Conservation (phyloP, 1,140 invertebrate species). For the Trialeurodes vaporariorum region DNA sequence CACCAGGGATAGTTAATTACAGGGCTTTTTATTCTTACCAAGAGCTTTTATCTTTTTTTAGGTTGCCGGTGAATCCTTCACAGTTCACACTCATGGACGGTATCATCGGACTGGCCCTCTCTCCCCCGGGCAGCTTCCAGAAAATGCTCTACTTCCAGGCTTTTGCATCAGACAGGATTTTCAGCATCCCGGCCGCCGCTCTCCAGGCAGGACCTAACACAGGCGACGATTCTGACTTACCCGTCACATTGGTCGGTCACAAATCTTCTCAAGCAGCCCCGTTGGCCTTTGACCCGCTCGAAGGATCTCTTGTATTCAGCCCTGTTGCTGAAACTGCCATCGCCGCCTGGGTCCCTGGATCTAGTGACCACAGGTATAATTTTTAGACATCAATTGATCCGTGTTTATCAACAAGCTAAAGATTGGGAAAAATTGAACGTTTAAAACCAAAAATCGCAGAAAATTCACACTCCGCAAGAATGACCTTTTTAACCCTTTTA, state of each 20-base stretch:
- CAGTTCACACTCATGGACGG: conserved; percentile 67
- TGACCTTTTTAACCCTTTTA: no score
- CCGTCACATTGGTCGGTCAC: conserved; percentile 57
- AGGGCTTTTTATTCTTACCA: no score
- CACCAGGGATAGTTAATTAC: no score
- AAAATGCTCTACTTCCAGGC: conserved; percentile 64
- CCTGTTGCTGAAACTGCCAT: conserved; percentile 64
- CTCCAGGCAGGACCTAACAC: conserved; percentile 52
- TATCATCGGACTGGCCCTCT: conserved; percentile 58
- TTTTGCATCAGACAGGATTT: conserved; percentile 58
- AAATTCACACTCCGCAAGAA: not conserved
- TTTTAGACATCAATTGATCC: conserved; percentile 16
- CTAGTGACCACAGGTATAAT: conserved; percentile 46
- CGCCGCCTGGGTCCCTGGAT: conserved; percentile 53
- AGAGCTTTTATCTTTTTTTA: no score
- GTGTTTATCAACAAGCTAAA: no score
- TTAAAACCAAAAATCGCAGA: no score
- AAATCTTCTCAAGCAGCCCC: conserved; percentile 71
- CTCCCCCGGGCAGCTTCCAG: conserved; percentile 36
- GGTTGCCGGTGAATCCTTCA: no score
- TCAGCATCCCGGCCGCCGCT: conserved; percentile 56
- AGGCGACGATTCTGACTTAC: conserved; percentile 45
- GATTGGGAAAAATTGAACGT: no score
- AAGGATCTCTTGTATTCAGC: conserved; percentile 57
- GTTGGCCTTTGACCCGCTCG: conserved; percentile 49